phyloP scores from a whole-genome alignment of 2,113 vertebrate genomes.

The Mobula hypostoma region DNA sequence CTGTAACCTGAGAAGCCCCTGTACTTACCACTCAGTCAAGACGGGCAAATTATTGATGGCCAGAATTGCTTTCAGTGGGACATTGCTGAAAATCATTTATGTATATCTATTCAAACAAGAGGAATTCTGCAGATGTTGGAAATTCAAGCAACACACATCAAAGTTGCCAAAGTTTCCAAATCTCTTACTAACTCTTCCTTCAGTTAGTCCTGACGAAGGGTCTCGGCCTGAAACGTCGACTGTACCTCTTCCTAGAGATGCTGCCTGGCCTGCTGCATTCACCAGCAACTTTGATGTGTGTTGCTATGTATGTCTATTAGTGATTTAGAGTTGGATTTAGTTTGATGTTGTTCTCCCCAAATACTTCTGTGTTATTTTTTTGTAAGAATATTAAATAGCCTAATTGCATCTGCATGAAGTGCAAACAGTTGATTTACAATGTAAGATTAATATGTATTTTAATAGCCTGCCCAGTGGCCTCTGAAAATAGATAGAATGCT shows the following conservation, averaged over 20 bases:
- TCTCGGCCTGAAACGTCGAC: too few relatives aligned
- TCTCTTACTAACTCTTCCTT: too few relatives aligned
- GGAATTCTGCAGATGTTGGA: too few relatives aligned
- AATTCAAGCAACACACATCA: too few relatives aligned
- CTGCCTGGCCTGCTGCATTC: too few relatives aligned
- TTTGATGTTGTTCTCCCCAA: not conserved
- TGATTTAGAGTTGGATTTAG: not conserved
- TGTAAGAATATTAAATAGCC: not conserved
- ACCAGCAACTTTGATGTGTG: too few relatives aligned
- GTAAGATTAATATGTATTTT: not conserved
- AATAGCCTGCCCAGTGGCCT: not conserved
- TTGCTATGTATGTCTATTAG: not conserved
- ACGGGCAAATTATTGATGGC: not conserved
- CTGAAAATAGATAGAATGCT: not conserved
- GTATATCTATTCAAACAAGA: not conserved
- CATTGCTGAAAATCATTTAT: not conserved
- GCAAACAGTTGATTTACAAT: not conserved
- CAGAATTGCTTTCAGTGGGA: not conserved
- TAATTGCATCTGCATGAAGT: not conserved
- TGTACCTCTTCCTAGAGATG: too few relatives aligned
- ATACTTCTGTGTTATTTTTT: not conserved
- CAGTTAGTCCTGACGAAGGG: too few relatives aligned
- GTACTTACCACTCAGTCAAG: not conserved
- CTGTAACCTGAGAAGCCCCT: too few relatives aligned
- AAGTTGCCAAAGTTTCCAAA: too few relatives aligned